These are phyloP conservation scores for Nothocercus nigrocapillus DNA, from an alignment of 2,113 vertebrate genomes.

Conservation along the genomic window DNA sequence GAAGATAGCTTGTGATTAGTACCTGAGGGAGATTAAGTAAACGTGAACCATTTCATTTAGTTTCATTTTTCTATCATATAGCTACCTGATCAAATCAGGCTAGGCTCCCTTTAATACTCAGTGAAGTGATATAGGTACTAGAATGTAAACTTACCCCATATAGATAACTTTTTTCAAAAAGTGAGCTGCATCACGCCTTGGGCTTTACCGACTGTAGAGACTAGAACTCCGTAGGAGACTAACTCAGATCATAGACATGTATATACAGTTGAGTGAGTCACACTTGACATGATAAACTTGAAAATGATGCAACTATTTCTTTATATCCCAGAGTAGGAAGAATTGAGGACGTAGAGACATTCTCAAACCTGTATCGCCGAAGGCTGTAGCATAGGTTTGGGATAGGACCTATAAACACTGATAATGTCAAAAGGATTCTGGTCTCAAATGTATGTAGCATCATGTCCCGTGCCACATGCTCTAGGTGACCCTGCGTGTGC, in stretches of 20 bases:
- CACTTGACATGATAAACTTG: background rate
- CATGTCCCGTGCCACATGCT: too few species aligned
- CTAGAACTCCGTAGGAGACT: background rate
- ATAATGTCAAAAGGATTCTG: background rate
- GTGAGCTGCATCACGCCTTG: background rate
- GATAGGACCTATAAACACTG: background rate
- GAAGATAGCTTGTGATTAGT: background rate
- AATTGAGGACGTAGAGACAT: background rate
- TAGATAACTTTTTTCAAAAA: background rate
- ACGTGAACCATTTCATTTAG: background rate
- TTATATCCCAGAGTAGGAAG: background rate
- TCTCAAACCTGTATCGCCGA: background rate
- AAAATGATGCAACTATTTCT: background rate
- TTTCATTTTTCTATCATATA: background rate
- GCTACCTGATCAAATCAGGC: background rate
- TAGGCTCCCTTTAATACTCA: background rate
- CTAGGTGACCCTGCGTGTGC: too few species aligned
- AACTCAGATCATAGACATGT: background rate
- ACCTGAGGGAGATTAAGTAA: background rate
- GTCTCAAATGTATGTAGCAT: background rate
- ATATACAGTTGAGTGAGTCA: background rate
- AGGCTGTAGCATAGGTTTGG: accelerated
- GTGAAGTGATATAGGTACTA: background rate
- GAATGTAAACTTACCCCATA: background rate
- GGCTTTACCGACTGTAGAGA: background rate